These are phyloP conservation scores for Tursiops truncatus DNA, from an alignment of 2,113 vertebrate genomes.

Conservation along the genomic window DNA sequence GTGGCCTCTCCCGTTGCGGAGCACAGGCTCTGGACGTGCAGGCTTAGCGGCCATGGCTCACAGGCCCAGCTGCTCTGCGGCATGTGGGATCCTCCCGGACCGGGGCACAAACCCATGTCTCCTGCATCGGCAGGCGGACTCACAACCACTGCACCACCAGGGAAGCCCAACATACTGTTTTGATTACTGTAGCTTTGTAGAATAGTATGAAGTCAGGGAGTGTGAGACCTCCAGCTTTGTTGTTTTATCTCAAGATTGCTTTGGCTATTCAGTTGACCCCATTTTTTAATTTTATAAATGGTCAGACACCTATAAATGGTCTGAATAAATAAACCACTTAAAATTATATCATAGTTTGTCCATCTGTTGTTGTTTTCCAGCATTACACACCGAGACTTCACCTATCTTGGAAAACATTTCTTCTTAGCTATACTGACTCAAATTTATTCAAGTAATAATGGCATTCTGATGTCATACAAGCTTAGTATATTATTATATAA, in stretches of 20 bases:
- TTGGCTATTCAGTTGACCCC: background rate
- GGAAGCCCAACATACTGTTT: background rate
- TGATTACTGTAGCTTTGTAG: background rate
- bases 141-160: no score
- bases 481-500: background rate
- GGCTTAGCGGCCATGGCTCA: no score
- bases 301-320: background rate
- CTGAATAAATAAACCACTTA: background rate
- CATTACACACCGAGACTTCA: background rate
- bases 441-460: background rate
- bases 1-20: no score
- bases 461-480: background rate
- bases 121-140: no score
- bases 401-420: background rate
- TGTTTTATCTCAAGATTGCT: background rate
- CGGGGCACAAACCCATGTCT: rapidly evolving
- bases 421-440: background rate
- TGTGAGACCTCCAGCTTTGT: background rate
- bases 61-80: no score
- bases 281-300: background rate
- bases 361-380: background rate
- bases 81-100: no score
- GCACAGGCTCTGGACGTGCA: no score
- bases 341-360: background rate
- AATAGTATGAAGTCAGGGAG: background rate